phyloP scores from a whole-genome alignment of 2,113 vertebrate species.

The Anhinga rufa region DNA sequence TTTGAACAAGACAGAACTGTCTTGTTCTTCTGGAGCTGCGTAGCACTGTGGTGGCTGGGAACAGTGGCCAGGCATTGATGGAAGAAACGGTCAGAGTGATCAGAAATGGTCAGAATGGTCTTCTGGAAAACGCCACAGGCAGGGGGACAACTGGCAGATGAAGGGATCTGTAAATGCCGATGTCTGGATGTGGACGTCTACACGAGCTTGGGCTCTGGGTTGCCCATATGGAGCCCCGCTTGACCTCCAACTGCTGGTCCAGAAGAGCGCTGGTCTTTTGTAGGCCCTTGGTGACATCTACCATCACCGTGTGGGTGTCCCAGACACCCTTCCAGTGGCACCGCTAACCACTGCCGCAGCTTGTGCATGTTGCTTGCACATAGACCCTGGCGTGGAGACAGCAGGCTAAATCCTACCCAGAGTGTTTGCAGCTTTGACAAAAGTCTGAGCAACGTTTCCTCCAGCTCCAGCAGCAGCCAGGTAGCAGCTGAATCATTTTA shows the following conservation, averaged over 20 bases:
- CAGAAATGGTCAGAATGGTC: not conserved
- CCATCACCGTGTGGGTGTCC: too few species aligned
- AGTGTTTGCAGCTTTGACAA: not conserved
- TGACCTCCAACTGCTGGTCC: accelerated
- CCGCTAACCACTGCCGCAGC: not conserved
- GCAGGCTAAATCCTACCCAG: not conserved
- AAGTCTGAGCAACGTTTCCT: not conserved
- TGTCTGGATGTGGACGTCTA: not conserved
- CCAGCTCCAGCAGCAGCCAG: not conserved
- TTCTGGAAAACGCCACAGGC: accelerated
- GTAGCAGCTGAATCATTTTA: not conserved
- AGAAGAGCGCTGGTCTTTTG: not conserved
- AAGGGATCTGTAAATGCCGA: not conserved
- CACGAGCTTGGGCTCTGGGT: not conserved
- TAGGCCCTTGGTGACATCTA: not conserved
- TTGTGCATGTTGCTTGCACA: accelerated
- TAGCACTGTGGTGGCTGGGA: not conserved
- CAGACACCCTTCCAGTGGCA: not conserved
- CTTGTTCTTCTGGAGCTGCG: not conserved
- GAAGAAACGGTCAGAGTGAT: not conserved
- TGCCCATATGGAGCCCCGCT: not conserved
- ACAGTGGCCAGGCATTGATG: not conserved
- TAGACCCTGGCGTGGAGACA: accelerated
- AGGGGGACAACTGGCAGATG: not conserved
- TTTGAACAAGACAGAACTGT: not conserved